Percentiles rank a stretch among this genome's conserved stretches.
Evolutionary conservation across 2,888 invertebrate species (phyloP).

Genomic region (Diogma glabrata): DNA sequence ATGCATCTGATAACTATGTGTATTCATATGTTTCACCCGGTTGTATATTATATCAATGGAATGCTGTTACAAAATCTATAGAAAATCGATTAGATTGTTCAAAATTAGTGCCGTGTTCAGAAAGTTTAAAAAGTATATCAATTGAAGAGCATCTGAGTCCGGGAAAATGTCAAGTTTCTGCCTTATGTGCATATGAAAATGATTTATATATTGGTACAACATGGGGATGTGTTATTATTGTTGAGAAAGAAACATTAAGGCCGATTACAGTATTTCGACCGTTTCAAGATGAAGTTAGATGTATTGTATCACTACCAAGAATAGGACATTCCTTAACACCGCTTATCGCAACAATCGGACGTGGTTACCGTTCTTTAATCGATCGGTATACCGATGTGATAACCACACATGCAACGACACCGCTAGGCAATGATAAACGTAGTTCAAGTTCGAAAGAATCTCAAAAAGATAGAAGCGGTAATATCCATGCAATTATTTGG

Average conservation of each 20-base stretch:
- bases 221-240: conserved; percentile 88
- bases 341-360: conserved; percentile 66
- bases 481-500: conserved; percentile 61
- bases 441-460: conserved; percentile 13
- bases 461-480: conserved; percentile 20
- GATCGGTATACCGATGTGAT: conserved; percentile 48
- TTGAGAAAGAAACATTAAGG: conserved; percentile 64
- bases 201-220: conserved; percentile 86
- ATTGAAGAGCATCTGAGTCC: conserved; percentile 76
- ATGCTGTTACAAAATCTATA: conserved; percentile 51
- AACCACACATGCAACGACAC: conserved; percentile 29
- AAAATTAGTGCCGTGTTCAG: conserved; percentile 83
- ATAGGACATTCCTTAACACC: conserved; percentile 35
- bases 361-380: conserved; percentile 70
- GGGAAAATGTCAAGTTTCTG: conserved; percentile 56
- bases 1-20: conserved; percentile 49
- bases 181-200: conserved; percentile 50
- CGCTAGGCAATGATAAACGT: conserved; percentile 24
- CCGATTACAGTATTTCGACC: conserved; percentile 90
- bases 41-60: conserved; percentile 83
- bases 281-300: conserved; percentile 57
- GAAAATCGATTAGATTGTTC: conserved; percentile 79
- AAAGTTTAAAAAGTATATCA: conserved; percentile 80
- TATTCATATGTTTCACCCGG: conserved; percentile 81
- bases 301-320: conserved; percentile 27